Percentiles rank a stretch among this genome's conserved stretches.
phyloP scores from a whole-genome alignment of 1,140 invertebrate genomes.

The Pararge aegeria region DNA sequence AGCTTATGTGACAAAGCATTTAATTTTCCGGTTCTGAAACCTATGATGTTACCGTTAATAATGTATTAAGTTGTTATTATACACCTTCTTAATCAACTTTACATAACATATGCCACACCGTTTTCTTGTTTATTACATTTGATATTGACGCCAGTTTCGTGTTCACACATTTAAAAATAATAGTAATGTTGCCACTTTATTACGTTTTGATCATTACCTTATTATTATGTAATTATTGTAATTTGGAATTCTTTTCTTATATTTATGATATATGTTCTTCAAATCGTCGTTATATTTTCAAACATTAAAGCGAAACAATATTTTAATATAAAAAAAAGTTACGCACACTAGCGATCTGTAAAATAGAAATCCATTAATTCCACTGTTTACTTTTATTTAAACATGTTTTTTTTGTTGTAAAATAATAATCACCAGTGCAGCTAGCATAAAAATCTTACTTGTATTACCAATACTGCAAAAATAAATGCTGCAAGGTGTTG shows the following conservation, averaged over 20 bases:
- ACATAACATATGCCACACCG: background rate
- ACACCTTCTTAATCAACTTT: background rate
- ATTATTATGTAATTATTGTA: background rate
- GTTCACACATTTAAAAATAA: slow-evolving; percentile 1
- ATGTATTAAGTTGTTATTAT: too few relatives aligned
- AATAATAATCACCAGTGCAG: background rate
- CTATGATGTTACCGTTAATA: background rate
- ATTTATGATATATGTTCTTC: too few relatives aligned
- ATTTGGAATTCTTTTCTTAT: too few relatives aligned
- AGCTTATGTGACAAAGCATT: too few relatives aligned
- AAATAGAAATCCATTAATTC: background rate
- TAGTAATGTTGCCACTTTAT: too few relatives aligned
- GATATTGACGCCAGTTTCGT: background rate
- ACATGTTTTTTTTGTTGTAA: background rate
- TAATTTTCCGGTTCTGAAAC: too few relatives aligned
- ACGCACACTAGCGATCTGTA: slow-evolving; percentile 1
- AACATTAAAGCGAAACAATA: too few relatives aligned
- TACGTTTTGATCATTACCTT: background rate
- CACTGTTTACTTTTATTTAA: background rate
- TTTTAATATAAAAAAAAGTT: background rate
- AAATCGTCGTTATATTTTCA: too few relatives aligned
- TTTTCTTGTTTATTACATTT: background rate
- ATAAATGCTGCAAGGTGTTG: background rate
- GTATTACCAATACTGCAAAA: slow-evolving; percentile 1
- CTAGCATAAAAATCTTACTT: background rate